Conservation (phyloP, 1,140 invertebrate genomes). For the Cotesia glomerata region DNA sequence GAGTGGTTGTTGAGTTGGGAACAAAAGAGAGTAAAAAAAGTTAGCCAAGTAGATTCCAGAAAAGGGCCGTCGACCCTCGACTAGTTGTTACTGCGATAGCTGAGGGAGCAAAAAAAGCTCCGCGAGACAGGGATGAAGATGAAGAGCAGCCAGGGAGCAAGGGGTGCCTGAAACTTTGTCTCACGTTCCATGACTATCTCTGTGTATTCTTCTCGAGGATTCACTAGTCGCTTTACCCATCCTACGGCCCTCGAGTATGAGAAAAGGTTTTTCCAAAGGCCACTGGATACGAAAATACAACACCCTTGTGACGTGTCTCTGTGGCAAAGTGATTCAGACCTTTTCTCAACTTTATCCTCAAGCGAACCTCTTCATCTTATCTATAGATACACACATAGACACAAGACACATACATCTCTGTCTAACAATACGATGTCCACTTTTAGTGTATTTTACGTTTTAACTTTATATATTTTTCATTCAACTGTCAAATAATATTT, state of each 20-base stretch:
- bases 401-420: too few species aligned
- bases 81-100: constrained; percentile 3
- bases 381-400: too few species aligned
- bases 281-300: constrained; percentile 31
- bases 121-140: too few species aligned
- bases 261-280: constrained; percentile 17
- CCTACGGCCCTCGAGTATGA: background rate
- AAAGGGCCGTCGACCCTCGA: constrained; percentile 25
- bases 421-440: background rate
- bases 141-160: background rate
- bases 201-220: constrained; percentile 14
- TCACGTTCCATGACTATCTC: background rate
- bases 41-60: constrained; percentile 14
- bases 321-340: constrained; percentile 32
- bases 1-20: background rate
- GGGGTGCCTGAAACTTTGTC: background rate
- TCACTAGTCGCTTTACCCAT: background rate
- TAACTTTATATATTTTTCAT: constrained; percentile 24
- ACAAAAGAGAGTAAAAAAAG: constrained; percentile 4
- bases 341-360: constrained; percentile 20
- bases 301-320: constrained; percentile 28
- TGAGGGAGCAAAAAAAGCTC: background rate
- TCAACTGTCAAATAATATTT: constrained; percentile 24
- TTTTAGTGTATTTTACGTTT: constrained; percentile 32
- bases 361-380: background rate